These are phyloP conservation scores for Bothrops alternatus DNA, from an alignment of 2,797 vertebrate species.

Conservation along the genomic window DNA sequence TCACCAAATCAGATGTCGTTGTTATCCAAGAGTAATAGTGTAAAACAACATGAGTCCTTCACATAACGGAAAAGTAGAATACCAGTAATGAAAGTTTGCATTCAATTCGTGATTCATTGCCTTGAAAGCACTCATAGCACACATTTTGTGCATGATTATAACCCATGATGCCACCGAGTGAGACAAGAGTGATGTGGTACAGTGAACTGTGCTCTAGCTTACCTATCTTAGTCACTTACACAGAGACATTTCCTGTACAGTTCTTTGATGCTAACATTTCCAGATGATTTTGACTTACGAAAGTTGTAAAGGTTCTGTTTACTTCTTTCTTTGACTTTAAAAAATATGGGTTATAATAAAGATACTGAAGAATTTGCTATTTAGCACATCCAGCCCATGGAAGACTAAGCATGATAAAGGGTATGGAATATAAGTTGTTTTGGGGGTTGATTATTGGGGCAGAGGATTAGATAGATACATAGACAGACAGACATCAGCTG, in stretches of 20 bases:
- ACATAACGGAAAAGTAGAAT: constrained; percentile 3
- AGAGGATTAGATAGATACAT: background rate
- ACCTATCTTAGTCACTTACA: constrained; percentile 14
- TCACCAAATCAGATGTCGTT: background rate
- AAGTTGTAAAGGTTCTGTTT: background rate
- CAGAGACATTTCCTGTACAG: background rate
- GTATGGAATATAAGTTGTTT: background rate
- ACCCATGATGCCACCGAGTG: constrained; percentile 5
- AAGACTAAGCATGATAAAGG: background rate
- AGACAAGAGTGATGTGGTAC: background rate
- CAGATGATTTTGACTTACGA: background rate
- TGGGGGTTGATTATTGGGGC: background rate
- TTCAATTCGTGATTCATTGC: background rate
- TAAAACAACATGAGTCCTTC: background rate
- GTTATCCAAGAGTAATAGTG: background rate
- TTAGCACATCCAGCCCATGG: background rate
- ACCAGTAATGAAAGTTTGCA: constrained; percentile 5
- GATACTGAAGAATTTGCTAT: background rate
- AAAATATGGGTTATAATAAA: background rate
- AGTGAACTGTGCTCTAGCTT: constrained; percentile 12
- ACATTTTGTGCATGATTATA: background rate
- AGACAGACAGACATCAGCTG: background rate
- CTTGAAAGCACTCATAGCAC: background rate
- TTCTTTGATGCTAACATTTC: constrained; percentile 6
- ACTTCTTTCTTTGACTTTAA: constrained; percentile 4